Evolutionary conservation across 2,113 vertebrate genomes (phyloP), one percentile per base, ranked within the genome.

Genomic region (Nannobrachium achirus): DNA sequence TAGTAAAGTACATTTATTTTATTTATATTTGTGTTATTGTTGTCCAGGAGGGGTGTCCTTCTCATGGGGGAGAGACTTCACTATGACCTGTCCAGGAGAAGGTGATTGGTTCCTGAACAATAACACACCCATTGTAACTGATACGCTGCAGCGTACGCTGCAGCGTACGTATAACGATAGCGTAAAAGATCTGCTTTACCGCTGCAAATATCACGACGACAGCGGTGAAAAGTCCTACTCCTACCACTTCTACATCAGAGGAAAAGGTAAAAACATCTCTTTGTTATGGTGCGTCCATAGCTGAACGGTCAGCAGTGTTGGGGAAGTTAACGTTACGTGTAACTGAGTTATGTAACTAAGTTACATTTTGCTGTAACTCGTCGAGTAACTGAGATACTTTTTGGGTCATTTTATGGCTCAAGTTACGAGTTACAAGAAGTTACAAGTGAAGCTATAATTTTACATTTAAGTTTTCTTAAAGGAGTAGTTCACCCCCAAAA

Each of bases 211-310:
- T n/a, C n/a, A 11, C 0, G 0, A 0, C 0, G 0, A 14, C 8
- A 0, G 0, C 0, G 0, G 1, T 0, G 0, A 1, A 0, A 2
- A 1, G 0, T 6, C 0, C 0, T 83, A 84, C 62, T 6, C 0
- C 0, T 83, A 84, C 62, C 14, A 60, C 4, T 89, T 93, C 79
- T 91, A 82, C 10, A 63, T 90, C 39, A 70, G 79, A 56, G 86
- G 85, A 72, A 89, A 78, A 0, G 81, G 92, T 93, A 18, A 11
- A 14, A 60, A 2, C 2, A 1, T 38, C 0, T 38, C 16, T 16
- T 20, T 0, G 0, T 25, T 4, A 40, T 38, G 0, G 10, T 20
- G 11, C 39, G 0, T 4, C 0, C 0, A 1, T 10, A 25, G 14
- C n/a, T n/a, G n/a, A n/a, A n/a, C n/a, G 33, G 39, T 58, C 46